Evolutionary conservation across 2,888 invertebrate genomes (phyloP).

Genomic region (Tinea trinotella): DNA sequence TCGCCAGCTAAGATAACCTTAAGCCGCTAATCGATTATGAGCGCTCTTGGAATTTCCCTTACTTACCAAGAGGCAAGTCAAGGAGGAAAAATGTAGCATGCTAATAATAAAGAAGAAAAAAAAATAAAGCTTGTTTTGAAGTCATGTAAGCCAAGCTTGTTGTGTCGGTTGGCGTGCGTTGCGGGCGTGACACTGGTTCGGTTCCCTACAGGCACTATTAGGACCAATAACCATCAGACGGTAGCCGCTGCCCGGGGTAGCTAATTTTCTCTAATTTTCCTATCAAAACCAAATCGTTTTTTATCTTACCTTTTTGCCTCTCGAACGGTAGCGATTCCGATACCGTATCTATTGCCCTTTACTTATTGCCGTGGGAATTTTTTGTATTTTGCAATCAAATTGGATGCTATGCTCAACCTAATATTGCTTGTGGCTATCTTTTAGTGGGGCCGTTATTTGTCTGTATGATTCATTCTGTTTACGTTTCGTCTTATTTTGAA

Average conservation of each 20-base stretch:
- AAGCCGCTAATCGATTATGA: no score
- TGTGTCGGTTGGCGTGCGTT: slow-evolving; percentile 39
- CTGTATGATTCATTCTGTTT: neutral
- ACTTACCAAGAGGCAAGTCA: no score
- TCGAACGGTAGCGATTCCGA: slow-evolving; percentile 40
- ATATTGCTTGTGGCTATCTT: neutral
- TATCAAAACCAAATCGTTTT: slow-evolving; percentile 64
- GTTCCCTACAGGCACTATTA: slow-evolving; percentile 65
- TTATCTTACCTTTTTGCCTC: slow-evolving; percentile 31
- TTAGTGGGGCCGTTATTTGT: neutral
- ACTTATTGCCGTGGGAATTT: slow-evolving; percentile 13
- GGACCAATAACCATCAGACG: slow-evolving; percentile 64
- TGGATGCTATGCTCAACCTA: neutral
- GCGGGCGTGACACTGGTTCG: slow-evolving; percentile 60
- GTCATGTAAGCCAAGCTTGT: slow-evolving; percentile 40
- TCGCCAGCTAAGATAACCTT: no score
- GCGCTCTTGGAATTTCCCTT: no score
- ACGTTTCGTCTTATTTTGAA: neutral
- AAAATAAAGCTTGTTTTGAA: neutral
- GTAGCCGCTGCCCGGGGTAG: slow-evolving; percentile 53
- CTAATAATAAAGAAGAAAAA: no score
- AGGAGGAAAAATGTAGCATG: no score
- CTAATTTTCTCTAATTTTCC: slow-evolving; percentile 72
- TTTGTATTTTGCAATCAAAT: slow-evolving; percentile 5
- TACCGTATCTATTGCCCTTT: neutral